Evolutionary conservation across 2,797 vertebrate genomes (phyloP).

Genomic region (Manis pentadactyla): DNA sequence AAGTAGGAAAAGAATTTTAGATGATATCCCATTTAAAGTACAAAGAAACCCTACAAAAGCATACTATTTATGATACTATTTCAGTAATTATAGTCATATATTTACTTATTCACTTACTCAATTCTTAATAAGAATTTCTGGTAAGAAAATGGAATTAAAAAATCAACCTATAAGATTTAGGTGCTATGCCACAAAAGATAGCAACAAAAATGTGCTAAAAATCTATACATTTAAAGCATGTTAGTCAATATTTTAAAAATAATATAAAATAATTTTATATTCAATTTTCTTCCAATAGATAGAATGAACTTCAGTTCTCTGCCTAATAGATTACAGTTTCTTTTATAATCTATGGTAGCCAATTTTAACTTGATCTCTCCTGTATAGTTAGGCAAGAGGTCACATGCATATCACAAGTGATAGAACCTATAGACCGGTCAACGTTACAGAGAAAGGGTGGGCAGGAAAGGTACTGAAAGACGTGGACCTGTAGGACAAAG

Average conservation of each 20-base stretch:
- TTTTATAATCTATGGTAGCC: background rate
- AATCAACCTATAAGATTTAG: background rate
- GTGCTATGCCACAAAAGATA: background rate
- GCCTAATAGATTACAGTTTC: background rate
- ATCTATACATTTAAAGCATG: background rate
- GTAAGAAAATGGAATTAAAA: background rate
- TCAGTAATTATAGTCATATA: background rate
- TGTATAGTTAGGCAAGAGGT: too few relatives aligned
- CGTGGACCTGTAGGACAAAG: background rate
- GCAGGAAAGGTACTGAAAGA: background rate
- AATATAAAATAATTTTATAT: background rate
- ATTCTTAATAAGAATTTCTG: background rate
- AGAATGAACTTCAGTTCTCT: background rate
- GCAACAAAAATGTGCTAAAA: background rate
- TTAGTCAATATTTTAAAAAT: background rate
- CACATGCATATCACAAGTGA: background rate
- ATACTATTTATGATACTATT: background rate
- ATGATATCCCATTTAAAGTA: background rate
- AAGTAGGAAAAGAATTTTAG: background rate
- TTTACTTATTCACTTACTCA: background rate
- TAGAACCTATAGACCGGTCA: background rate
- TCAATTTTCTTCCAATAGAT: background rate
- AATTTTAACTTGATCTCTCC: background rate
- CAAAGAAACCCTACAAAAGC: background rate
- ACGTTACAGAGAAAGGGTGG: background rate